Evolutionary conservation across 2,888 invertebrate genomes (phyloP).

Genomic region (Ernsta delagoae): DNA sequence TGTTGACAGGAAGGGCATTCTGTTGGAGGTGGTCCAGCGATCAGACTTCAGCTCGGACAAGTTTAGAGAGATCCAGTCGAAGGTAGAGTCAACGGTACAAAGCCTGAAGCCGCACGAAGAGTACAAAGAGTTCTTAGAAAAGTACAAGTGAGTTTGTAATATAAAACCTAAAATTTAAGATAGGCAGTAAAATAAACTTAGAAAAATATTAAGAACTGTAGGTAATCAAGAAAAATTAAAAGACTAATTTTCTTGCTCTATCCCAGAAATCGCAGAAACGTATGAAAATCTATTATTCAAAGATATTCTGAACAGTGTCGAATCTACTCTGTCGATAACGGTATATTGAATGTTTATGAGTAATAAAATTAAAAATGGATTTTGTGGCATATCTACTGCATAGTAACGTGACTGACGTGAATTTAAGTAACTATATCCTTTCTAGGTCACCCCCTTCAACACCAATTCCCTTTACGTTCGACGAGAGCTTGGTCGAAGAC

Average conservation of each 20-base stretch:
- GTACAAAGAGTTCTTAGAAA: conserved; percentile 94
- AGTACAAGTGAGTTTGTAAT: conserved; percentile 89
- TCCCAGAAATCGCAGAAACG: no score
- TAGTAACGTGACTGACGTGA: background rate
- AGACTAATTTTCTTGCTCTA: no score
- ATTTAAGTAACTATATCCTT: conserved; percentile 28
- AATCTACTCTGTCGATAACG: no score
- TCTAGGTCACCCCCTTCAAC: conserved; percentile 91
- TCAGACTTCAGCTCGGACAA: conserved; percentile 93
- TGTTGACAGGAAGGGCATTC: conserved; percentile 88
- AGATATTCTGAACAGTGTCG: no score
- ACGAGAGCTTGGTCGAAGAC: conserved; percentile 94
- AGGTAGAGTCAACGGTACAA: conserved; percentile 90
- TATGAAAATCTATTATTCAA: no score
- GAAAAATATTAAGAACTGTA: no score
- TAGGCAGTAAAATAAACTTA: no score
- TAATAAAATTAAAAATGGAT: no score
- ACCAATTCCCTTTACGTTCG: conserved; percentile 92
- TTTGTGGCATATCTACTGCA: no score
- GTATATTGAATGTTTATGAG: no score
- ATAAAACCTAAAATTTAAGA: no score
- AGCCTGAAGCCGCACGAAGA: conserved; percentile 93
- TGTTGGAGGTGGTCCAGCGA: conserved; percentile 91
- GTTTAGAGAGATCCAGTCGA: conserved; percentile 91
- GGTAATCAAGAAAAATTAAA: no score